Percentiles rank a stretch among this genome's conserved stretches.
Conservation (phyloP, 2,113 vertebrate species). For the Furnarius figulus region DNA sequence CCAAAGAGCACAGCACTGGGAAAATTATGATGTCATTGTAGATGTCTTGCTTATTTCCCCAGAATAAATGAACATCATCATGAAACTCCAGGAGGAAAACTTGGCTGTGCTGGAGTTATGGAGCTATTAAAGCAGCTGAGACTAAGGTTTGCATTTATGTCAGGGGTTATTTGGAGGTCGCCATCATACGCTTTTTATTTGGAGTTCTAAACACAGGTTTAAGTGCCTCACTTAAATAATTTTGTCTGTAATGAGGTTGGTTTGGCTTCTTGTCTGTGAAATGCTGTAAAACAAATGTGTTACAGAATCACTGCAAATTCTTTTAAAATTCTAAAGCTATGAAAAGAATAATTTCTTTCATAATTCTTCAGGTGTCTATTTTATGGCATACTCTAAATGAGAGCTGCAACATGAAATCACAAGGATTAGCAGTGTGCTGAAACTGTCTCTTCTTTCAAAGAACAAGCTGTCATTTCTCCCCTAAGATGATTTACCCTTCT, state of each 20-base stretch:
- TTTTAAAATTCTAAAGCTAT: background rate
- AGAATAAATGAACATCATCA: conserved; percentile 53
- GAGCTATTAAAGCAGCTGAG: conserved; percentile 39
- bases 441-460: background rate
- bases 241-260: background rate
- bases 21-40: conserved; percentile 45
- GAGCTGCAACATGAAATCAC: background rate
- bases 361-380: background rate
- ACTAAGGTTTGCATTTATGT: background rate
- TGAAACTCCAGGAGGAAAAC: conserved; percentile 44
- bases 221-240: background rate
- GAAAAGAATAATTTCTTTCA: background rate
- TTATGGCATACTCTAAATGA: background rate
- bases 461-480: background rate
- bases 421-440: background rate
- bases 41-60: conserved; percentile 31
- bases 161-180: conserved; percentile 51
- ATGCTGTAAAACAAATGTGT: background rate
- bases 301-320: background rate
- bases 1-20: background rate
- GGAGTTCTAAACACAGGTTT: background rate
- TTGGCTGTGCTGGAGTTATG: background rate
- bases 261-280: background rate
- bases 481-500: background rate
- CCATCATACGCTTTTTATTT: background rate